phyloP scores from a whole-genome alignment of 2,888 invertebrate genomes.

The Unio delphinus region DNA sequence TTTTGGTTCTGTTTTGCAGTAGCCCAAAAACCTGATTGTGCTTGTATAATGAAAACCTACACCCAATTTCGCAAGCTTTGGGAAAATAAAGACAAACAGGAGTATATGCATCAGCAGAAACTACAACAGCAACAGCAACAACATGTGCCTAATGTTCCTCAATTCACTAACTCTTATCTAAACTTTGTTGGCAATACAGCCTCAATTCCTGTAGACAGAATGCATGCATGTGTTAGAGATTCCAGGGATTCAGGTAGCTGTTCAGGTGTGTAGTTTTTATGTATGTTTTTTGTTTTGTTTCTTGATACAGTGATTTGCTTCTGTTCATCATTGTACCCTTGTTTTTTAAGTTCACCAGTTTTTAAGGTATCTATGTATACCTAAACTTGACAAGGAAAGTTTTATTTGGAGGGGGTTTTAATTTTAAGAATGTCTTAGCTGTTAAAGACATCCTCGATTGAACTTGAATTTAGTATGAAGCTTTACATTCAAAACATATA shows the following conservation, averaged over 20 bases:
- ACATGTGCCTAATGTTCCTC: not conserved
- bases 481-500: too few relatives aligned
- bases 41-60: slow-evolving; percentile 68
- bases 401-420: too few relatives aligned
- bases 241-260: slow-evolving; percentile 43
- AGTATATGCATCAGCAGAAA: slow-evolving; percentile 63
- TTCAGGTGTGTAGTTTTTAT: slow-evolving; percentile 37
- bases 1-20: slow-evolving; percentile 56
- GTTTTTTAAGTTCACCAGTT: too few relatives aligned
- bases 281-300: not conserved
- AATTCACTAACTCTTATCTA: slow-evolving; percentile 4
- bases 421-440: too few relatives aligned
- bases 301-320: too few relatives aligned
- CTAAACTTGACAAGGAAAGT: too few relatives aligned
- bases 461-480: too few relatives aligned
- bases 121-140: slow-evolving; percentile 15
- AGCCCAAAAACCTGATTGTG: slow-evolving; percentile 63
- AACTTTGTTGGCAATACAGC: slow-evolving; percentile 4
- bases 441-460: too few relatives aligned
- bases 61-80: slow-evolving; percentile 70
- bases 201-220: not conserved
- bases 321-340: too few relatives aligned
- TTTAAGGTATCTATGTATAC: too few relatives aligned
- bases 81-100: slow-evolving; percentile 69
- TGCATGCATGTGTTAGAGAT: slow-evolving; percentile 14